phyloP scores from a whole-genome alignment of 2,797 vertebrate genomes.

The Masticophis lateralis region DNA sequence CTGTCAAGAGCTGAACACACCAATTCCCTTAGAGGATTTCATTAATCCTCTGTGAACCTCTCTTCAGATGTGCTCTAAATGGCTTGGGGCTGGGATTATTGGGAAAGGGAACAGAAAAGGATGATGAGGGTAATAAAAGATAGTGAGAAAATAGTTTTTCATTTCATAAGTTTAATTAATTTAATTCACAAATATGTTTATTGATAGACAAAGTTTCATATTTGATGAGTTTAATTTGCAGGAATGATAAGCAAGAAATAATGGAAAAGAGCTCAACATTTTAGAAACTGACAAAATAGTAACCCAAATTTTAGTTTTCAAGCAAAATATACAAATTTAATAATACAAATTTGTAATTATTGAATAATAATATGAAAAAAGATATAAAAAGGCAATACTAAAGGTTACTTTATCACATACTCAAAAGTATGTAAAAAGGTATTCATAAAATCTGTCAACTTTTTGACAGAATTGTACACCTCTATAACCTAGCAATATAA shows the following conservation, averaged over 20 bases:
- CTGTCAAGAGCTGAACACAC: background rate
- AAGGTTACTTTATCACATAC: background rate
- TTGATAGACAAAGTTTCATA: background rate
- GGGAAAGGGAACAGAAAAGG: background rate
- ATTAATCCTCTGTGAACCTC: background rate
- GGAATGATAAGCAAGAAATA: background rate
- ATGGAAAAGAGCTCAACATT: background rate
- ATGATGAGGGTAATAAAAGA: background rate
- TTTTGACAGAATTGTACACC: background rate
- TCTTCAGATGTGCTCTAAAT: background rate
- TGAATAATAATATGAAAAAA: background rate
- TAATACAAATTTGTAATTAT: background rate
- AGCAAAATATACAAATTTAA: background rate
- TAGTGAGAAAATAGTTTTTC: background rate
- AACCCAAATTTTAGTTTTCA: background rate
- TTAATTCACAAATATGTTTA: background rate
- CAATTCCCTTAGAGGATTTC: background rate
- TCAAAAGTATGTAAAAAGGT: background rate
- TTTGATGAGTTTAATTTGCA: background rate
- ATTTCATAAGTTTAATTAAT: background rate
- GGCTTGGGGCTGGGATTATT: background rate
- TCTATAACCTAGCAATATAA: background rate
- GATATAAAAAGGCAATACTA: background rate
- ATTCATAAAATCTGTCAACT: background rate
- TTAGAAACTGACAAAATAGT: background rate